Percentiles rank a stretch among this genome's conserved stretches.
Conservation (phyloP, 2,797 vertebrate genomes). For the Coregonus suidteri region DNA sequence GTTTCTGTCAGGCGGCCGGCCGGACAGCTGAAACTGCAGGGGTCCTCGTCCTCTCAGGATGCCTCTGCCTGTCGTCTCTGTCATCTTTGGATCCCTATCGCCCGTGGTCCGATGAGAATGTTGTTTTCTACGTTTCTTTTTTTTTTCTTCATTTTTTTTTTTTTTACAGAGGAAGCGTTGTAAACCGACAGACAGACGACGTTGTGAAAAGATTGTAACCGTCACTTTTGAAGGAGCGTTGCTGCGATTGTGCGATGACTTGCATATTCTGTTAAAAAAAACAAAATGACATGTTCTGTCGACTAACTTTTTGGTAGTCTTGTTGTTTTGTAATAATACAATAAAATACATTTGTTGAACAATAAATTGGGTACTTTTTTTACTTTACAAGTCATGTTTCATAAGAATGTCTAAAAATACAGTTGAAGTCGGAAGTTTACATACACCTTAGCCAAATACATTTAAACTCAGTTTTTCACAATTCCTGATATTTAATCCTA, state of each 20-base stretch:
- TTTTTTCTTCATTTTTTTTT: slow-evolving; percentile 23
- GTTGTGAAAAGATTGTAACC: slow-evolving; percentile 71
- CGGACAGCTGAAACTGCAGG: slow-evolving; percentile 56
- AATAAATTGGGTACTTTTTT: slow-evolving; percentile 3
- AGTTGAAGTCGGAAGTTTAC: too few relatives aligned
- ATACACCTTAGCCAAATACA: too few relatives aligned
- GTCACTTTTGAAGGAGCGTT: slow-evolving; percentile 57
- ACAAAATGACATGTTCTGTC: slow-evolving; percentile 61
- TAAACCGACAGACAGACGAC: slow-evolving; percentile 49
- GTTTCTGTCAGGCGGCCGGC: slow-evolving; percentile 49
- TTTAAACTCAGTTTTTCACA: too few relatives aligned
- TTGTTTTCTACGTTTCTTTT: slow-evolving; percentile 52
- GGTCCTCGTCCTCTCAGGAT: slow-evolving; percentile 40
- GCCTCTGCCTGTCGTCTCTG: slow-evolving; percentile 33
- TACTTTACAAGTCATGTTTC: not conserved
- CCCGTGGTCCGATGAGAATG: slow-evolving; percentile 68
- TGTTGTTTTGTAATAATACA: slow-evolving; percentile 84
- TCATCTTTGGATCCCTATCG: slow-evolving; percentile 49
- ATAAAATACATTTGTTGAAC: slow-evolving; percentile 81
- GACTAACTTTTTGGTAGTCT: slow-evolving; percentile 82
- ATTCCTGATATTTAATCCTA: too few relatives aligned
- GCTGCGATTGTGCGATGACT: slow-evolving; percentile 68
- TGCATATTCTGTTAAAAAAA: slow-evolving; percentile 65
- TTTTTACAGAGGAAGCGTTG: slow-evolving; percentile 51
- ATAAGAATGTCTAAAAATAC: not conserved